Conservation (phyloP, 2,113 vertebrate species). For the Campylomormyrus numenius region DNA sequence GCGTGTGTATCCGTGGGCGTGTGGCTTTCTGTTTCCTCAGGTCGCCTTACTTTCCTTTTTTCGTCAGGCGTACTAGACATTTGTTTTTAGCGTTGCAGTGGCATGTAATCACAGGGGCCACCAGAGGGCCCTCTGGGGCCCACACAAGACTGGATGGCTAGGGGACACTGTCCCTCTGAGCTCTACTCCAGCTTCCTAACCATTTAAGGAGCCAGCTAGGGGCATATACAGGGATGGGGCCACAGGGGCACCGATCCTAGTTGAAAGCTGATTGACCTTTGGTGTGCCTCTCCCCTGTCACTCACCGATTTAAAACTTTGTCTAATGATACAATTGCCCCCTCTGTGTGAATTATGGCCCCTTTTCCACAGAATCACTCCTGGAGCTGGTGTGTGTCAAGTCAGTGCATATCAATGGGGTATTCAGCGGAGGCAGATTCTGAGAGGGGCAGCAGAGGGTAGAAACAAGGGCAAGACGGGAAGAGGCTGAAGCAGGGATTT, state of each 20-base stretch:
- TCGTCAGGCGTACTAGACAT: not conserved
- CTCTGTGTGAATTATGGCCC: not conserved
- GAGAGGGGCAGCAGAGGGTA: not conserved
- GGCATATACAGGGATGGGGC: not conserved
- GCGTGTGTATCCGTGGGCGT: not conserved
- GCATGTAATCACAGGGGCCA: not conserved
- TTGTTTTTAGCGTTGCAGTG: not conserved
- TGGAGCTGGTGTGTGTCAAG: not conserved
- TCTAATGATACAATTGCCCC: not conserved
- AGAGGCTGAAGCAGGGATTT: not conserved
- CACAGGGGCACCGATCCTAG: not conserved
- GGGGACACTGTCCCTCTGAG: not conserved
- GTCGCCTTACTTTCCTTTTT: not conserved
- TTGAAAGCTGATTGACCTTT: not conserved
- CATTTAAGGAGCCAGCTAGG: not conserved
- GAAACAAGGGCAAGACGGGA: not conserved
- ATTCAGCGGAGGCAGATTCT: not conserved
- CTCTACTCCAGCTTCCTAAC: not conserved
- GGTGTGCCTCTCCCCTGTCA: not conserved
- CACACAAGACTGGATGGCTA: not conserved
- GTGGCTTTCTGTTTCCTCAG: not conserved
- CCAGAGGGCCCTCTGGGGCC: not conserved
- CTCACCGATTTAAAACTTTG: not conserved
- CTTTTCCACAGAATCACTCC: not conserved
- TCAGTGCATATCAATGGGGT: not conserved